Conservation (phyloP, 2,797 vertebrate genomes). For the Furcifer pardalis region DNA sequence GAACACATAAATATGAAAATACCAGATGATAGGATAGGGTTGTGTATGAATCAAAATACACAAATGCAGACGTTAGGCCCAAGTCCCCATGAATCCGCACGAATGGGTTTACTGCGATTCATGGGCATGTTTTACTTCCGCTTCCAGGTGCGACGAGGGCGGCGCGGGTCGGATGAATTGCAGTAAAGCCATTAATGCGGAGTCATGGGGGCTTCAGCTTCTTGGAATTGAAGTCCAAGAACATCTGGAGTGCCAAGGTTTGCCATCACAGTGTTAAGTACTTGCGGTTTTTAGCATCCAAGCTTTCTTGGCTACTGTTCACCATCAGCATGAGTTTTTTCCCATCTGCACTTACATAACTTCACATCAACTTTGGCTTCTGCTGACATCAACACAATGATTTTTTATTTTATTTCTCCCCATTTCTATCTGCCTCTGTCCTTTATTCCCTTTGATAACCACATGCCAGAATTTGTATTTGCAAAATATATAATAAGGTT, state of each 20-base stretch:
- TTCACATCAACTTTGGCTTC: neutral
- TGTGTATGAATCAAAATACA: neutral
- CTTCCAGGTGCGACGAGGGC: too few relatives aligned
- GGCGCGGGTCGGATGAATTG: too few relatives aligned
- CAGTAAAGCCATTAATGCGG: too few relatives aligned
- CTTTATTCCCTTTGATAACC: neutral
- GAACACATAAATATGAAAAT: conserved; percentile 19
- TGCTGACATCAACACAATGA: neutral
- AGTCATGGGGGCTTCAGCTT: too few relatives aligned
- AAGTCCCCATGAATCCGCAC: too few relatives aligned
- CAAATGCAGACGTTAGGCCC: neutral
- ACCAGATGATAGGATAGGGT: neutral
- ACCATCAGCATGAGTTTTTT: neutral
- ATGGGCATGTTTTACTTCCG: too few relatives aligned
- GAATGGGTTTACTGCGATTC: too few relatives aligned
- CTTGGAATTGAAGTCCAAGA: too few relatives aligned
- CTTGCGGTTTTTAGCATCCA: neutral
- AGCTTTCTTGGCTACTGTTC: neutral
- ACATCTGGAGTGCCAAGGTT: too few relatives aligned
- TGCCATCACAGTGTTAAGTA: too few relatives aligned
- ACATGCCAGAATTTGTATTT: neutral
- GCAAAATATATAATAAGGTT: neutral
- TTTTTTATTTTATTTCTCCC: neutral
- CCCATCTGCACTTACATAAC: neutral
- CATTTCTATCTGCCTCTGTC: neutral